Conservation (phyloP, 1,140 invertebrate genomes). For the Drosophila funebris region DNA sequence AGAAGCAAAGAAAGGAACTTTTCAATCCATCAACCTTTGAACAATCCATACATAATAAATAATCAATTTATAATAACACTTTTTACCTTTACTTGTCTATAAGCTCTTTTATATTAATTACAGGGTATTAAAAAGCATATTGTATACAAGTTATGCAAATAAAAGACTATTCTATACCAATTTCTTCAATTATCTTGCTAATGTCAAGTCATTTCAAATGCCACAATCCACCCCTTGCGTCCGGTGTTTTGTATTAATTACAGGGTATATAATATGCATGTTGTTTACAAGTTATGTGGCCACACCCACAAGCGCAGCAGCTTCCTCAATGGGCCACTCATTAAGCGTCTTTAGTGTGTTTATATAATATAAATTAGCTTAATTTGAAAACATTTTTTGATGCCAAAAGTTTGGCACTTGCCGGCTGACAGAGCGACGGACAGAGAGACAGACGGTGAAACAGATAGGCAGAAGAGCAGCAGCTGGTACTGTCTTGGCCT, state of each 20-base stretch:
- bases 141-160: too few relatives aligned
- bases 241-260: neutral
- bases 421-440: conserved; percentile 22
- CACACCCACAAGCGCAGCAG: neutral
- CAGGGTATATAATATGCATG: conserved; percentile 30
- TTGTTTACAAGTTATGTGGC: conserved; percentile 34
- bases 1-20: too few relatives aligned
- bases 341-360: conserved; percentile 75
- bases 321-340: conserved; percentile 45
- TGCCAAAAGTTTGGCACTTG: conserved; percentile 76
- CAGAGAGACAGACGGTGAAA: too few relatives aligned
- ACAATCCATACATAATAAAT: too few relatives aligned
- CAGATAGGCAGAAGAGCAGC: conserved; percentile 11
- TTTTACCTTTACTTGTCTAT: too few relatives aligned
- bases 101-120: too few relatives aligned
- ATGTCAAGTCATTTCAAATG: too few relatives aligned
- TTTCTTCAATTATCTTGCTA: too few relatives aligned
- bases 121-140: too few relatives aligned
- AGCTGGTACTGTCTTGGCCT: conserved; percentile 46
- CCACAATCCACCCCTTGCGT: neutral
- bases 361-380: conserved; percentile 81
- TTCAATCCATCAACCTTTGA: too few relatives aligned
- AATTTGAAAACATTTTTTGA: conserved; percentile 82
- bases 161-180: too few relatives aligned
- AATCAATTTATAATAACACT: too few relatives aligned